phyloP scores from a whole-genome alignment of 2,797 vertebrate species.

The Tokudaia tokunoshimensis region DNA sequence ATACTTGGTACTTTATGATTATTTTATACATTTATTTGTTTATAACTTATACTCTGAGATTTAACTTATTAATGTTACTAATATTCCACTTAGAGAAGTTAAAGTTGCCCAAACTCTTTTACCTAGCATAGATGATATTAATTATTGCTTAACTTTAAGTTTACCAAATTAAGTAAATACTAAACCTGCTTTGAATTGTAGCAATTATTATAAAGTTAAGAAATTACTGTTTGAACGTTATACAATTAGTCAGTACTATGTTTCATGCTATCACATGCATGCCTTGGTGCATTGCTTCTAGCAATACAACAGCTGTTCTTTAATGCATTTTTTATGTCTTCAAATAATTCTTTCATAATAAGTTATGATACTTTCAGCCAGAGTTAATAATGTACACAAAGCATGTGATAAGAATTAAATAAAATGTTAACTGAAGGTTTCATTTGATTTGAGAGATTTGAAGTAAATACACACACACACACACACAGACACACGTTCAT shows the following conservation, averaged over 20 bases:
- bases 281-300: constrained; percentile 74
- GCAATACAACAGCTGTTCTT: constrained; percentile 77
- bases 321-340: constrained; percentile 80
- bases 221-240: constrained; percentile 74
- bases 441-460: constrained; percentile 32
- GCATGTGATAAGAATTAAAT: constrained; percentile 63
- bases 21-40: background rate
- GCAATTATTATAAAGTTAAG: constrained; percentile 78
- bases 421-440: constrained; percentile 56
- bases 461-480: background rate
- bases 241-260: constrained; percentile 75
- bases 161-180: constrained; percentile 72
- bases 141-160: constrained; percentile 75
- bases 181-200: constrained; percentile 71
- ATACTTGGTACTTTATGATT: background rate
- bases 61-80: background rate
- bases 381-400: constrained; percentile 76
- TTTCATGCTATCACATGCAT: constrained; percentile 64
- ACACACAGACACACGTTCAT: background rate
- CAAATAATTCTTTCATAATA: constrained; percentile 79
- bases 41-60: background rate
- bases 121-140: constrained; percentile 68
- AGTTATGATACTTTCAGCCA: constrained; percentile 74
- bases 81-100: background rate
- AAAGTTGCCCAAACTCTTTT: background rate